Evolutionary conservation across 2,797 vertebrate genomes (phyloP), one percentile per base, ranked within the genome.

Genomic region (Cygnus olor): DNA sequence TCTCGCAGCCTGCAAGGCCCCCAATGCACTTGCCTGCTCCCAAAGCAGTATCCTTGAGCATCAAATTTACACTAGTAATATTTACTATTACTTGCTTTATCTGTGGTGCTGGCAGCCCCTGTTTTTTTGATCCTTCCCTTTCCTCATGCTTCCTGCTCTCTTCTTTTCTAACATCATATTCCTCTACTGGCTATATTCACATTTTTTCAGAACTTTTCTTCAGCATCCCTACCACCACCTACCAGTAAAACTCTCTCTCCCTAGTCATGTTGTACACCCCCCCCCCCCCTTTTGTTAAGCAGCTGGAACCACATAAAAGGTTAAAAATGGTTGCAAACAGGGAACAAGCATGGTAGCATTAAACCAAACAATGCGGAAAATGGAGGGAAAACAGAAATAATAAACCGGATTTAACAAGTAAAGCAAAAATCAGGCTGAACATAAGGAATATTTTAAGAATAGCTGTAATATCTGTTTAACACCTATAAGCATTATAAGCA

Each of bases 401-500:
- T 34, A 76, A 81, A 18, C 53, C 14, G 77, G 84, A 81, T 72
- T 63, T 76, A 89, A 56, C 24, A 88, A 60, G 38, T 16, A 83
- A 73, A 90, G 42, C 13, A 51, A 91, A 80, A 85, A 63, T 17
- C 6, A 80, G 30, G 66, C 25, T 83, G 54, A 84, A 71, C 9
- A 71, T 47, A n/a, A 36, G 9, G n/a, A 80, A 58, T n/a, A 71
- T 73, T 78, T 89, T 72, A 69, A 82, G 49, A 88, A 74, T 1
- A 93, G 9, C 57, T 44, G 21, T 21, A 87, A 82, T 54, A 80
- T 9, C 21, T 28, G 38, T 32, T 86, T 68, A 87, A 82, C 38
- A 80, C 2, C 42, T 77, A 80, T 5, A 80, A 72, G 45, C 28
- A 58, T 69, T 91, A 96, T 90, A 96, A 96, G 92, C 94, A 91